A percentile compares a stretch with the other conserved stretches of the same genome.
phyloP scores from a whole-genome alignment of 2,888 invertebrate genomes.

The Sabatieria punctata region DNA sequence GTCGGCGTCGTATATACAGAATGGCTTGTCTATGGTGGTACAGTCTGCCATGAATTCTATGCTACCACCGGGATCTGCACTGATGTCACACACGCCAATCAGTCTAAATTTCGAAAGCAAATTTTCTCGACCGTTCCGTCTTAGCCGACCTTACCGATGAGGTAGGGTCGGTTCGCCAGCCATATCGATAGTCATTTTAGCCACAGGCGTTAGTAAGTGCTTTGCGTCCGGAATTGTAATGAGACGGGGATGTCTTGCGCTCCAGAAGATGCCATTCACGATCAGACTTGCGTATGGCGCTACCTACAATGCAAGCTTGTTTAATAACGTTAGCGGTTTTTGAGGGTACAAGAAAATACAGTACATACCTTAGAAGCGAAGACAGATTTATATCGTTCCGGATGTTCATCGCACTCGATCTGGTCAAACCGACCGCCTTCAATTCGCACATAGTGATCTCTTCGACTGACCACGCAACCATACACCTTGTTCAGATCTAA shows the following conservation, averaged over 20 bases:
- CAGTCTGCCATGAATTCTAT: constrained; percentile 99
- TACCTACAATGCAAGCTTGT: constrained; percentile 43
- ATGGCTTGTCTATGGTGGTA: constrained; percentile 96
- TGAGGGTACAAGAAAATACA: no score
- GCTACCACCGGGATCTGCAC: constrained; percentile 90
- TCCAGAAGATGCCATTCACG: constrained; percentile 98
- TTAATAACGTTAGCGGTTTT: not conserved
- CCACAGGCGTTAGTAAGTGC: constrained; percentile 46
- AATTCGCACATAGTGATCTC: constrained; percentile 77
- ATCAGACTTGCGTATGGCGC: constrained; percentile 94
- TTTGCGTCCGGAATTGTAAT: constrained; percentile 96
- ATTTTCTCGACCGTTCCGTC: not conserved
- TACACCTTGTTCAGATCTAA: constrained; percentile 85
- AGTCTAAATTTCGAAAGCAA: constrained; percentile 42
- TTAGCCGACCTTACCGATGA: constrained; percentile 8
- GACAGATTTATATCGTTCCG: constrained; percentile 80
- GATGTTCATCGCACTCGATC: constrained; percentile 74
- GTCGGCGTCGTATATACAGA: constrained; percentile 97
- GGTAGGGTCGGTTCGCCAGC: constrained; percentile 15
- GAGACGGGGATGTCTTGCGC: constrained; percentile 81
- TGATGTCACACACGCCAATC: constrained; percentile 87
- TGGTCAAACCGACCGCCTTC: constrained; percentile 80
- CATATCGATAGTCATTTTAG: constrained; percentile 13
- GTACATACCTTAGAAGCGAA: constrained; percentile 81
- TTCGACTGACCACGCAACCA: constrained; percentile 78